phyloP scores from a whole-genome alignment of 1,140 invertebrate genomes.

The Aricia agestis region DNA sequence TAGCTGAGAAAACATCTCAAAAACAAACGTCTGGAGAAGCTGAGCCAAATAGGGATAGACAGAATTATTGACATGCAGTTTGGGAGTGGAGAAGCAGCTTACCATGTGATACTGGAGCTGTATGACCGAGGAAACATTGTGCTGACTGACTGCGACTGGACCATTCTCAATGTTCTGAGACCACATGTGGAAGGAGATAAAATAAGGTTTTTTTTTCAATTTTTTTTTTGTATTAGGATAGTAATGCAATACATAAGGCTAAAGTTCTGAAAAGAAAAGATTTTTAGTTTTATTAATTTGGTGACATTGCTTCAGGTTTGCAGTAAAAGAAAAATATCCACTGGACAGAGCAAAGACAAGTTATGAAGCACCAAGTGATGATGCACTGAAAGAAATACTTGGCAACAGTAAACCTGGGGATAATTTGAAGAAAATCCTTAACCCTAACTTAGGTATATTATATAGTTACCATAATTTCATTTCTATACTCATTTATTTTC shows the following conservation, averaged over 20 bases:
- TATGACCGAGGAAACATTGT: slow-evolving; percentile 98
- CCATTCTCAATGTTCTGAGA: slow-evolving; percentile 94
- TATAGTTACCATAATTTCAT: slow-evolving; percentile 7
- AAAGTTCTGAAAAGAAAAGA: no score
- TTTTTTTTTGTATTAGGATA: not conserved
- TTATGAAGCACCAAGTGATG: slow-evolving; percentile 68
- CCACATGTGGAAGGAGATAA: slow-evolving; percentile 96
- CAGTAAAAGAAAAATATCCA: slow-evolving; percentile 95
- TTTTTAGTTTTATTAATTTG: no score
- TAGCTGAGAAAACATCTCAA: slow-evolving; percentile 97
- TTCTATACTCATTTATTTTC: not conserved
- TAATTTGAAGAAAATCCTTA: slow-evolving; percentile 89
- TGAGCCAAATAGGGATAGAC: slow-evolving; percentile 92
- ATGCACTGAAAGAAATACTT: slow-evolving; percentile 78
- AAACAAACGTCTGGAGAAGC: slow-evolving; percentile 93
- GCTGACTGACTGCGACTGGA: slow-evolving; percentile 93
- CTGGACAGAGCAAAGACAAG: slow-evolving; percentile 82
- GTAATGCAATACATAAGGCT: not conserved
- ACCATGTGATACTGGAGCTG: slow-evolving; percentile 97
- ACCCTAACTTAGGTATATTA: slow-evolving; percentile 83
- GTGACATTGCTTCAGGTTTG: slow-evolving; percentile 79
- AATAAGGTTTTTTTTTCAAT: slow-evolving; percentile 78
- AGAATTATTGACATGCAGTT: slow-evolving; percentile 95
- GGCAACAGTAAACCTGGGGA: slow-evolving; percentile 84
- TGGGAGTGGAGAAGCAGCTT: slow-evolving; percentile 94